Conservation (phyloP, 2,888 invertebrate species). For the Spialia ferax region DNA sequence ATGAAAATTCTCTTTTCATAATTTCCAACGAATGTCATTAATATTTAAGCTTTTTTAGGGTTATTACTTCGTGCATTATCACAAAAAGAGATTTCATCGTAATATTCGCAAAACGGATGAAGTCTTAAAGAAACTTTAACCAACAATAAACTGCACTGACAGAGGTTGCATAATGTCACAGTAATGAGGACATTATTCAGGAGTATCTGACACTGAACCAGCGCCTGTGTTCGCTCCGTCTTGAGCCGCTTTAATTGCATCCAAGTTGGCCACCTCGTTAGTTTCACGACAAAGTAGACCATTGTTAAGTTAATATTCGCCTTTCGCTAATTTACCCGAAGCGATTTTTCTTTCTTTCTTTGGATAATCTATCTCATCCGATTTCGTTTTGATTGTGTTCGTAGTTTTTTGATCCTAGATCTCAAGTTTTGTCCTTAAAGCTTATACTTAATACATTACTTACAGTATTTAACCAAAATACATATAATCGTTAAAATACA, state of each 20-base stretch:
- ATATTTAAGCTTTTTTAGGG: too few relatives aligned
- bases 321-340: conserved; percentile 48
- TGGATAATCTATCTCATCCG: conserved; percentile 17
- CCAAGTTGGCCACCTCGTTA: conserved; percentile 64
- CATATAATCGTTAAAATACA: too few relatives aligned
- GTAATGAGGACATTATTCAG: conserved; percentile 82
- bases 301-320: conserved; percentile 63
- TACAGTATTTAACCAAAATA: too few relatives aligned
- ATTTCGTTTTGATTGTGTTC: conserved; percentile 2
- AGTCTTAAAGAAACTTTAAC: not conserved
- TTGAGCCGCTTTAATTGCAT: conserved; percentile 67
- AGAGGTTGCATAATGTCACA: conserved; percentile 69
- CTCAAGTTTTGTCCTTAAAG: not conserved
- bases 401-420: not conserved
- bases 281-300: conserved; percentile 58
- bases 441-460: too few relatives aligned
- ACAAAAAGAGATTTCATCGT: not conserved
- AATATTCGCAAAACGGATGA: not conserved
- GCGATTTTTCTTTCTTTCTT: conserved; percentile 7
- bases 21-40: too few relatives aligned
- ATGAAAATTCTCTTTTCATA: not conserved
- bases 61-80: too few relatives aligned
- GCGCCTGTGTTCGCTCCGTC: conserved; percentile 57
- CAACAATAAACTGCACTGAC: conserved; percentile 8
- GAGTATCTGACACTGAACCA: conserved; percentile 62